A percentile compares a stretch with the other conserved stretches of the same genome.
Evolutionary conservation across 2,888 invertebrate species (phyloP).

Genomic region (Drosophila parthenogenetica): DNA sequence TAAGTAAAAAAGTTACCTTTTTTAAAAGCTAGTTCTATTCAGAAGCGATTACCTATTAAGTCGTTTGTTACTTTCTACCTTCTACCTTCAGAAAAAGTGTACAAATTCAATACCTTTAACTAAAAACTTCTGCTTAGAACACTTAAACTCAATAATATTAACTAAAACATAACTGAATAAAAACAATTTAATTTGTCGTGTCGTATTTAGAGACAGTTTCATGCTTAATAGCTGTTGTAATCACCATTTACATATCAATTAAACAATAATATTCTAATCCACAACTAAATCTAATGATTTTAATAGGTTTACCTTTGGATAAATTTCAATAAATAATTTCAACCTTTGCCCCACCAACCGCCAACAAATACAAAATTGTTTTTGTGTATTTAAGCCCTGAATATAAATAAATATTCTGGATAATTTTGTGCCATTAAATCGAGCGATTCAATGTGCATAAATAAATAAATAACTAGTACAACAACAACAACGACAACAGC

Average conservation of each 20-base stretch:
- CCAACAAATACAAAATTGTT: slow-evolving; percentile 14
- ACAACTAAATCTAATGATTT: slow-evolving; percentile 5
- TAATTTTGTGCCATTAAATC: slow-evolving; percentile 35
- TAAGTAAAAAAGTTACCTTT: too few species aligned
- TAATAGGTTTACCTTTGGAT: neutral
- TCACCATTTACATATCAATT: neutral
- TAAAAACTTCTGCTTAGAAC: too few species aligned
- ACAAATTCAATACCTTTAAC: too few species aligned
- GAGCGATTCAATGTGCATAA: slow-evolving; percentile 30
- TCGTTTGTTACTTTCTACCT: too few species aligned
- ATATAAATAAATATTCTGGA: slow-evolving; percentile 21
- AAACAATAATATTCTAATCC: slow-evolving; percentile 1
- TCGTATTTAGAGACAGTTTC: neutral
- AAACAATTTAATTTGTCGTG: neutral
- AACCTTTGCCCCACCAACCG: slow-evolving; percentile 4
- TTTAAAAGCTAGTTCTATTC: too few species aligned
- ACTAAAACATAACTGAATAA: neutral
- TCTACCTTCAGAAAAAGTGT: too few species aligned
- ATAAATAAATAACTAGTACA: slow-evolving; percentile 57
- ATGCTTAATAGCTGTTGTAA: neutral
- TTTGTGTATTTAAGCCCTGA: slow-evolving; percentile 20
- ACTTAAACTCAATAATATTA: too few species aligned
- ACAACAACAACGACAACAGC: slow-evolving; percentile 19
- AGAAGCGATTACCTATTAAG: too few species aligned
- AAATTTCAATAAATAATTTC: slow-evolving; percentile 13